Percentiles rank a stretch among this genome's conserved stretches.
Conservation (phyloP, 2,797 vertebrate genomes). For the Cyclopterus lumpus region DNA sequence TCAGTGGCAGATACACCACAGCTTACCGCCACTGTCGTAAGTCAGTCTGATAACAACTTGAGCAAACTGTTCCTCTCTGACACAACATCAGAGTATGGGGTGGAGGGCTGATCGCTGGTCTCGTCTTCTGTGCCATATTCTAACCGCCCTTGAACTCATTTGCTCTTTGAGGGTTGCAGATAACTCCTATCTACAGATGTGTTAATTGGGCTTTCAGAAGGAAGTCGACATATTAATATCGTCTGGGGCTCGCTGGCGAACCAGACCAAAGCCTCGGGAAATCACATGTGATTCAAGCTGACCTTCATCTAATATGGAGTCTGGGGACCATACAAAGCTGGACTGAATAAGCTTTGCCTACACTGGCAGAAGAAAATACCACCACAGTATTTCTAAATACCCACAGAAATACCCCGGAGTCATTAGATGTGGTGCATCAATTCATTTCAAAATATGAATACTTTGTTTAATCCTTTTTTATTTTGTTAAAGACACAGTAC, state of each 20-base stretch:
- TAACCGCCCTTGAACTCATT: conserved; percentile 58
- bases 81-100: conserved; percentile 33
- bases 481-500: conserved; percentile 71
- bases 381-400: conserved; percentile 21
- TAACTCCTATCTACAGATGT: conserved; percentile 71
- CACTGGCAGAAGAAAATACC: conserved; percentile 6
- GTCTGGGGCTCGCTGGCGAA: conserved; percentile 47
- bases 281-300: conserved; percentile 65
- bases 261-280: conserved; percentile 69
- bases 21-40: conserved; percentile 49
- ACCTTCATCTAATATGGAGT: conserved; percentile 71
- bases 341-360: conserved; percentile 40
- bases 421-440: conserved; percentile 66
- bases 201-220: conserved; percentile 76
- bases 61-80: conserved; percentile 47
- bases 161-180: conserved; percentile 60
- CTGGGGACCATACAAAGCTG: conserved; percentile 43
- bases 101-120: conserved; percentile 34
- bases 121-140: conserved; percentile 44
- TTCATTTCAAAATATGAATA: conserved; percentile 80
- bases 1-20: conserved; percentile 53
- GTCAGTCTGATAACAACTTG: conserved; percentile 40
- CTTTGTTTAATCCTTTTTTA: conserved; percentile 46
- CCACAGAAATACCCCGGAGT: conserved; percentile 51
- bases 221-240: conserved; percentile 67